Percentiles rank a stretch among this genome's conserved stretches.
These are phyloP conservation scores for Benitochromis conjunctus DNA, from an alignment of 2,113 vertebrate genomes.

Conservation along the genomic window DNA sequence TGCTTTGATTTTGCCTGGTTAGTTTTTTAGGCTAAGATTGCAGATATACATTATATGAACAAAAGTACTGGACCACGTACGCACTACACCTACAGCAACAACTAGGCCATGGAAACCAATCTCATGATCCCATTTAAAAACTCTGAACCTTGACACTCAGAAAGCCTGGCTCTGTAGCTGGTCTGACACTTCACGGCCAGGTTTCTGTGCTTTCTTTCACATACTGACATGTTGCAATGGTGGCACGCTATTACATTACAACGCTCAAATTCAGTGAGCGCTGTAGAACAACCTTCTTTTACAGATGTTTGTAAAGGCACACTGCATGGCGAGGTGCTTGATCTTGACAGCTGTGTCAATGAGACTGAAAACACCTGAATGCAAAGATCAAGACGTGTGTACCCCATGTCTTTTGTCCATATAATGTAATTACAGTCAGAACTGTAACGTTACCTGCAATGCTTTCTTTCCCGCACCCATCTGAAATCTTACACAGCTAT, in stretches of 20 bases:
- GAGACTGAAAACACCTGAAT: background rate
- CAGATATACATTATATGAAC: background rate
- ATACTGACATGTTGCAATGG: background rate
- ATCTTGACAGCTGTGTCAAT: background rate
- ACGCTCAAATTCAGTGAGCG: too few relatives aligned
- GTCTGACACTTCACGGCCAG: background rate
- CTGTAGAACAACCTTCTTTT: background rate
- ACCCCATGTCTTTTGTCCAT: background rate
- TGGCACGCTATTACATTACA: background rate
- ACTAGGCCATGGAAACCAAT: rapidly evolving
- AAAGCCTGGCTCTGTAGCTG: background rate
- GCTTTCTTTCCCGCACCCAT: background rate
- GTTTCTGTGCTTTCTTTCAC: background rate
- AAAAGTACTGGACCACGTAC: background rate
- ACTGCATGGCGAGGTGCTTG: rapidly evolving
- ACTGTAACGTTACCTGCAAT: background rate
- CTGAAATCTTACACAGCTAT: background rate
- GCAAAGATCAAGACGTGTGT: background rate
- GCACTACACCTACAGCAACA: background rate
- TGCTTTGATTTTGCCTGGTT: background rate
- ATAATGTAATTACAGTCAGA: background rate
- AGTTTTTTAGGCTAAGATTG: background rate
- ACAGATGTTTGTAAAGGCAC: background rate
- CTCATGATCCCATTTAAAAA: background rate
- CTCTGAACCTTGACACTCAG: background rate